Percentiles rank a stretch among this genome's conserved stretches.
These are phyloP conservation scores for Pavo muticus DNA, from an alignment of 2,113 vertebrate species.

Conservation along the genomic window DNA sequence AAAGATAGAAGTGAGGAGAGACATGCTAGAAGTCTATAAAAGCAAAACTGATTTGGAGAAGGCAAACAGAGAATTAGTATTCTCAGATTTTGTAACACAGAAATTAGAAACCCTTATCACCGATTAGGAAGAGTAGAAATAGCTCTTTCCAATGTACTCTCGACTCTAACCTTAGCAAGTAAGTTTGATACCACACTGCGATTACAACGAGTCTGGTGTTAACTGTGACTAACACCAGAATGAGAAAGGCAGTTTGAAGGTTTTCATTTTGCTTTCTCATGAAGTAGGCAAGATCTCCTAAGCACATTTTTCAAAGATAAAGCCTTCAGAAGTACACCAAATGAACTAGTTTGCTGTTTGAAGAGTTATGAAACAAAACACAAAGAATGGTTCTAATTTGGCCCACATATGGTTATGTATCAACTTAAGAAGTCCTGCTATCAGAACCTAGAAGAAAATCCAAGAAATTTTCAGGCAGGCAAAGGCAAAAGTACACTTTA, in stretches of 20 bases:
- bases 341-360: background rate
- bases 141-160: background rate
- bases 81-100: background rate
- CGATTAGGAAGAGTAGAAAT: background rate
- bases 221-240: background rate
- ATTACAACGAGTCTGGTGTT: background rate
- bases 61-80: background rate
- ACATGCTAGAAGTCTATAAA: background rate
- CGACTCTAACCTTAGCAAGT: background rate
- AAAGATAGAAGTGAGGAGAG: background rate
- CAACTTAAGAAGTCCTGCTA: background rate
- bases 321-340: background rate
- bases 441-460: background rate
- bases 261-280: background rate
- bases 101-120: background rate
- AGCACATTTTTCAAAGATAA: background rate
- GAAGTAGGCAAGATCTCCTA: background rate
- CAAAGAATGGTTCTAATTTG: background rate
- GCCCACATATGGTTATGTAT: background rate
- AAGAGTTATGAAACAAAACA: background rate
- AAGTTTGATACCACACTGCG: rapidly evolving
- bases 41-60: background rate
- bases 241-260: background rate
- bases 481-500: background rate
- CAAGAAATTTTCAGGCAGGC: background rate